Conservation (phyloP, 2,888 invertebrate genomes). For the Chalcis sispes region DNA sequence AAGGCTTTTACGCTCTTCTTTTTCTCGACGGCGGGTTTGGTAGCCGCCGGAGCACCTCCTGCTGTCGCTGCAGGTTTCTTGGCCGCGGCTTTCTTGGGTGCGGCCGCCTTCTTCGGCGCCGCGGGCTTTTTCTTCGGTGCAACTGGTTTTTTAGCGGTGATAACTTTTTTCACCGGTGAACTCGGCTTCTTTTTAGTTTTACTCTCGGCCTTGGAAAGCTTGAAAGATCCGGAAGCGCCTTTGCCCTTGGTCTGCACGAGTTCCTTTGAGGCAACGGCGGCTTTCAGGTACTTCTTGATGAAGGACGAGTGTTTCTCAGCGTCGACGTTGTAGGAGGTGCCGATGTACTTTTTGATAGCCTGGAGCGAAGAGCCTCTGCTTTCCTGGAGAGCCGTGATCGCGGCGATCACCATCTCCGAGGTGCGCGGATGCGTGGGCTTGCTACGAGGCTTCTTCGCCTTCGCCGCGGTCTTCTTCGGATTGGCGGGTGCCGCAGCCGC, state of each 20-base stretch:
- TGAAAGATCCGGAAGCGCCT: conserved; percentile 78
- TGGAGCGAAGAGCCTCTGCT: conserved; percentile 79
- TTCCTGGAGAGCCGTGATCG: conserved; percentile 78
- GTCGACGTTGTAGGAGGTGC: conserved; percentile 80
- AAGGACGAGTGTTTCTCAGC: conserved; percentile 79
- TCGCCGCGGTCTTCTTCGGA: conserved; percentile 23
- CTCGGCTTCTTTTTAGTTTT: conserved; percentile 59
- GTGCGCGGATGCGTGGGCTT: conserved; percentile 76
- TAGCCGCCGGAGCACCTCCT: conserved; percentile 56
- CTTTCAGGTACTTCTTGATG: conserved; percentile 80
- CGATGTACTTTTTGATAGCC: conserved; percentile 82
- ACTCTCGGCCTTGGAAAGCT: conserved; percentile 69
- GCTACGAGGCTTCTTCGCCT: conserved; percentile 61
- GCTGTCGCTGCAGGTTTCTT: conserved; percentile 59
- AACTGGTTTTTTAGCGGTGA: conserved; percentile 55
- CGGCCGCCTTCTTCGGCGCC: conserved; percentile 19
- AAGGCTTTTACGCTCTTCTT: conserved; percentile 51
- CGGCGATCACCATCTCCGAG: conserved; percentile 79
- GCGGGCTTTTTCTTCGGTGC: conserved; percentile 50
- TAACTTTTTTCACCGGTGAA: conserved; percentile 60
- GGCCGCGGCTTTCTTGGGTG: conserved; percentile 60
- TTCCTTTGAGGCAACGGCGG: conserved; percentile 74
- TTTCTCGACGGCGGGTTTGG: conserved; percentile 57
- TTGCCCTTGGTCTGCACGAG: conserved; percentile 78
- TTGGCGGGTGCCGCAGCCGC: conserved; percentile 31